Percentiles rank a stretch among this genome's conserved stretches.
Evolutionary conservation across 2,113 vertebrate species (phyloP).

Genomic region (Macheiramphus alcinus): DNA sequence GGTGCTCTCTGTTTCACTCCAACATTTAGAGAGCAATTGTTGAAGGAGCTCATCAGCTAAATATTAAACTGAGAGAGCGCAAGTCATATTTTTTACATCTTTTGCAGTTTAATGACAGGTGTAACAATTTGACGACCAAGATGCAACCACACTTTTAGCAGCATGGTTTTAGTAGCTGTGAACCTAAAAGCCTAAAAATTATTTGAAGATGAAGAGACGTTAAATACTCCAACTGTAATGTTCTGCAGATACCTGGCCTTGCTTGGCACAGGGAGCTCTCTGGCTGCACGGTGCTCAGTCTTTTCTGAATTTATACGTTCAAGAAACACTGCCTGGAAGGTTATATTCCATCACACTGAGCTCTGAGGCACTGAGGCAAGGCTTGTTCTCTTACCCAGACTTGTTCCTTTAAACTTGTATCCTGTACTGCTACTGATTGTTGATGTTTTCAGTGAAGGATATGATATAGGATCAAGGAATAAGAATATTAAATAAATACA

Average conservation of each 20-base stretch:
- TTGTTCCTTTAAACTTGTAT: background rate
- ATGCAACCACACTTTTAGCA: background rate
- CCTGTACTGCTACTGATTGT: background rate
- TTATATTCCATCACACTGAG: background rate
- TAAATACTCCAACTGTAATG: background rate
- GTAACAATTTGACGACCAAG: background rate
- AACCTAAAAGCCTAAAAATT: background rate
- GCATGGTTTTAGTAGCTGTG: background rate
- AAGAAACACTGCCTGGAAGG: background rate
- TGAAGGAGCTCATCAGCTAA: background rate
- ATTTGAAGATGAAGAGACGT: background rate
- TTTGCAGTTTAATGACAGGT: background rate
- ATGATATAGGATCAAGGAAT: background rate
- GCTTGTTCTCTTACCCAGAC: background rate
- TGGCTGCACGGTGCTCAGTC: background rate
- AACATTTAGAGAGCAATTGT: background rate
- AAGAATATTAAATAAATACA: background rate
- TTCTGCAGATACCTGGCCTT: background rate
- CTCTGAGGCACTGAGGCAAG: background rate
- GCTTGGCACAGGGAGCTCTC: background rate
- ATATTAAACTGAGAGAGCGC: background rate
- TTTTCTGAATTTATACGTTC: background rate
- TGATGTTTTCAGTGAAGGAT: background rate
- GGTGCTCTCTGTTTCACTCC: background rate
- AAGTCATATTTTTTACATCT: background rate